phyloP scores from a whole-genome alignment of 2,888 invertebrate genomes.

The Altica lythri region DNA sequence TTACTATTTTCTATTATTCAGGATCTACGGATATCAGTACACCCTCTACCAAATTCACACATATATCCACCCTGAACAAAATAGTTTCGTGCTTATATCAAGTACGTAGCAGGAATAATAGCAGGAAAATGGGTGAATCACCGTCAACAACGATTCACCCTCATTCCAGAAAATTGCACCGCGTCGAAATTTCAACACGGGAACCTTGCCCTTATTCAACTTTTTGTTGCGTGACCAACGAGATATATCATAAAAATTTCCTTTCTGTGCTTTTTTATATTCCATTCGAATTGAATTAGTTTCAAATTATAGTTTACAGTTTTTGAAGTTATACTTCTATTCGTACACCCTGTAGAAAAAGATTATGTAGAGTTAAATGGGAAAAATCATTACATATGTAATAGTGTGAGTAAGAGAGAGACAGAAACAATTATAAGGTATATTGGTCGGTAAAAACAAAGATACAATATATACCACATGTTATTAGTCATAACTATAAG shows the following conservation, averaged over 20 bases:
- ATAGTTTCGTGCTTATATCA: constrained; percentile 27
- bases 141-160: constrained; percentile 39
- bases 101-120: constrained; percentile 17
- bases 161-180: constrained; percentile 43
- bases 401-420: too few species aligned
- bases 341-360: too few species aligned
- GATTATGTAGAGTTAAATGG: too few species aligned
- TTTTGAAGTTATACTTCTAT: too few species aligned
- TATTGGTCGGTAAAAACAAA: too few species aligned
- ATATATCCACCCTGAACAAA: constrained; percentile 33
- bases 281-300: background rate
- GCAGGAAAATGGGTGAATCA: constrained; percentile 45
- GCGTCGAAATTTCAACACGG: constrained; percentile 41
- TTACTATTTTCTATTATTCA: background rate
- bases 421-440: too few species aligned
- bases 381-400: too few species aligned
- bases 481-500: too few species aligned
- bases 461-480: too few species aligned
- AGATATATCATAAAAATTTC: constrained; percentile 29
- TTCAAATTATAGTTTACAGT: too few species aligned
- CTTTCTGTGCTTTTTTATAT: constrained; percentile 4
- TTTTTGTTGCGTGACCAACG: constrained; percentile 45
- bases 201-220: constrained; percentile 47
- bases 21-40: constrained; percentile 1
- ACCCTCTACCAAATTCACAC: constrained; percentile 5